Evolutionary conservation across 92 coral and sea anemone species (phyloP).

Genomic region (Zoanthus sociatus): DNA sequence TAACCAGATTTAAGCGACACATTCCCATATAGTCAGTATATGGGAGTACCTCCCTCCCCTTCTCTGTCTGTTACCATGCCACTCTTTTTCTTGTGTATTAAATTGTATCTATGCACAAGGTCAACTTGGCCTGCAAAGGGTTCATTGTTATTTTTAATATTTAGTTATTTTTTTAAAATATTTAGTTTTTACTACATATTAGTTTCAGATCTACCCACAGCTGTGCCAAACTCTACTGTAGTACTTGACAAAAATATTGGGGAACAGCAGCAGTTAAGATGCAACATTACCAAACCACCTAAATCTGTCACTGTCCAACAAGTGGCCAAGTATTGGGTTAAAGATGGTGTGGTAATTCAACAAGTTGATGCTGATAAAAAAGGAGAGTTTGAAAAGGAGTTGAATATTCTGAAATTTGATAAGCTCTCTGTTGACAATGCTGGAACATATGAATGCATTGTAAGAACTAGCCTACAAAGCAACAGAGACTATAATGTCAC

Average conservation of each 20-base stretch:
- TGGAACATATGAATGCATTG: constrained; percentile 20
- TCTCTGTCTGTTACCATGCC: too few relatives aligned
- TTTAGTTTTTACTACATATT: neutral
- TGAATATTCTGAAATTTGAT: neutral
- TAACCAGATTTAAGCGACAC: too few relatives aligned
- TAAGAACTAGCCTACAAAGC: neutral
- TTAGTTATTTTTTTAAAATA: too few relatives aligned
- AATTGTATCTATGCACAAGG: too few relatives aligned
- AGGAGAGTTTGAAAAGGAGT: neutral
- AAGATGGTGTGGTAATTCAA: neutral
- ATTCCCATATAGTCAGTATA: too few relatives aligned
- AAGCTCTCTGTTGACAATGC: neutral
- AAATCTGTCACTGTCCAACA: neutral
- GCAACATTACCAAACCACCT: constrained; percentile 7
- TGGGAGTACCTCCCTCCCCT: too few relatives aligned
- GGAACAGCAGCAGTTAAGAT: neutral
- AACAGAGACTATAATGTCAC: neutral
- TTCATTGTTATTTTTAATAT: too few relatives aligned
- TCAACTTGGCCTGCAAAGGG: too few relatives aligned
- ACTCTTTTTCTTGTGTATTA: too few relatives aligned
- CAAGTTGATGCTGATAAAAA: neutral
- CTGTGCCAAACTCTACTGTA: neutral
- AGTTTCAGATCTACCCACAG: neutral
- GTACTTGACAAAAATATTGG: constrained; percentile 8
- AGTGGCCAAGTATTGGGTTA: neutral